Conservation (phyloP, 2,888 invertebrate species). For the Cataglyphis rosenhaueri region DNA sequence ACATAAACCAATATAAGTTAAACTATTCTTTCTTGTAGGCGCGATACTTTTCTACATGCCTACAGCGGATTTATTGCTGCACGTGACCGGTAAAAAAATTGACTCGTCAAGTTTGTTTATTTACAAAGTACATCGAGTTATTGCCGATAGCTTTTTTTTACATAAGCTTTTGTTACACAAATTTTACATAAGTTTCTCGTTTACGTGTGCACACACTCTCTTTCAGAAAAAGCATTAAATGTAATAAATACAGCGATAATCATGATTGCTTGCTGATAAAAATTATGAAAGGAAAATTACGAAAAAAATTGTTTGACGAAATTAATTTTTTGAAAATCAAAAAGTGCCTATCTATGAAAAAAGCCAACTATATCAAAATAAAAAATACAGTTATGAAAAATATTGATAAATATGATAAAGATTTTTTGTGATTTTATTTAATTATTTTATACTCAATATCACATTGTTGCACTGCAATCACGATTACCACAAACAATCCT, state of each 20-base stretch:
- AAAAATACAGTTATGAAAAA: not conserved
- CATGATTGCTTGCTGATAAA: not conserved
- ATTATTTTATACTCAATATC: not conserved
- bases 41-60: slow-evolving; percentile 48
- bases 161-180: slow-evolving; percentile 10
- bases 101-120: slow-evolving; percentile 41
- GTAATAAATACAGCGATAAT: no score
- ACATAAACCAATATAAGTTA: slow-evolving; percentile 64
- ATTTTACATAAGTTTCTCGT: not conserved
- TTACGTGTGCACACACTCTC: slow-evolving; percentile 29
- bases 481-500: not conserved
- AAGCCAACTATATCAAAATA: not conserved
- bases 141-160: slow-evolving; percentile 24
- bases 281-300: not conserved
- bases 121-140: slow-evolving; percentile 20
- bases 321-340: not conserved
- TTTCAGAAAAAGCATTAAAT: slow-evolving; percentile 5
- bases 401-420: not conserved
- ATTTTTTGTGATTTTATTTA: not conserved
- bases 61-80: slow-evolving; percentile 56
- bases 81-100: slow-evolving; percentile 37
- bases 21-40: slow-evolving; percentile 61
- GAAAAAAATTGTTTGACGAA: not conserved
- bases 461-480: not conserved
- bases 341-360: not conserved